These are phyloP conservation scores for Teleopsis dalmanni DNA, from an alignment of 1,140 invertebrate genomes.

Conservation along the genomic window DNA sequence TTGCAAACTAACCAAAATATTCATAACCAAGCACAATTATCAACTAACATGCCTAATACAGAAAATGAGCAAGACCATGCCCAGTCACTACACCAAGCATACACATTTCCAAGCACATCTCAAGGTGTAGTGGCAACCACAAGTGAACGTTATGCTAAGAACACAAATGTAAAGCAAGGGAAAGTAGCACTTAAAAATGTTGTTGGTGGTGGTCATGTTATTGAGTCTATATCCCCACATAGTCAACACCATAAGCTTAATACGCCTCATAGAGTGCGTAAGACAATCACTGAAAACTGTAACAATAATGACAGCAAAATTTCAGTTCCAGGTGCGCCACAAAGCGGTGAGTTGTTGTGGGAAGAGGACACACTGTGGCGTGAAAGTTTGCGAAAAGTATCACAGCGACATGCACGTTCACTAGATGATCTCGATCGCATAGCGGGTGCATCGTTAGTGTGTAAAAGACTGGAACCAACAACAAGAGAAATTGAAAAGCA, in stretches of 20 bases:
- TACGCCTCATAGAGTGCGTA: too few relatives aligned
- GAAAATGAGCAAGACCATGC: background rate
- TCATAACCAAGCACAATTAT: background rate
- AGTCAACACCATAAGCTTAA: too few relatives aligned
- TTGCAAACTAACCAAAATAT: background rate
- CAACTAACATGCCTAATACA: slow-evolving; percentile 1
- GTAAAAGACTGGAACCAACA: background rate
- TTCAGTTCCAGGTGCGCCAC: slow-evolving; percentile 31
- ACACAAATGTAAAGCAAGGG: slow-evolving; percentile 2
- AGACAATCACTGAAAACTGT: too few relatives aligned
- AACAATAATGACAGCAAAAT: slow-evolving; percentile 20
- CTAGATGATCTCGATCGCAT: slow-evolving; percentile 67
- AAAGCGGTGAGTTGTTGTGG: slow-evolving; percentile 61
- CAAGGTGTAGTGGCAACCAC: background rate
- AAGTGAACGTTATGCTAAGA: background rate
- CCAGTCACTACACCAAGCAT: background rate
- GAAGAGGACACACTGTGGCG: slow-evolving; percentile 75
- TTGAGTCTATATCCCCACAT: background rate
- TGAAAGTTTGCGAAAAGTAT: slow-evolving; percentile 67
- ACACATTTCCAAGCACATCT: background rate
- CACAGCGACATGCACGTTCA: slow-evolving; percentile 69
- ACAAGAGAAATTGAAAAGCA: slow-evolving; percentile 5
- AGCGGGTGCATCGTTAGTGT: slow-evolving; percentile 10
- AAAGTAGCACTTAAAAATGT: background rate
- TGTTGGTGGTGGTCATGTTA: slow-evolving; percentile 6